Percentiles rank a stretch among this genome's conserved stretches.
phyloP scores from a whole-genome alignment of 2,797 vertebrate species.

The Clarias laeviceps region DNA sequence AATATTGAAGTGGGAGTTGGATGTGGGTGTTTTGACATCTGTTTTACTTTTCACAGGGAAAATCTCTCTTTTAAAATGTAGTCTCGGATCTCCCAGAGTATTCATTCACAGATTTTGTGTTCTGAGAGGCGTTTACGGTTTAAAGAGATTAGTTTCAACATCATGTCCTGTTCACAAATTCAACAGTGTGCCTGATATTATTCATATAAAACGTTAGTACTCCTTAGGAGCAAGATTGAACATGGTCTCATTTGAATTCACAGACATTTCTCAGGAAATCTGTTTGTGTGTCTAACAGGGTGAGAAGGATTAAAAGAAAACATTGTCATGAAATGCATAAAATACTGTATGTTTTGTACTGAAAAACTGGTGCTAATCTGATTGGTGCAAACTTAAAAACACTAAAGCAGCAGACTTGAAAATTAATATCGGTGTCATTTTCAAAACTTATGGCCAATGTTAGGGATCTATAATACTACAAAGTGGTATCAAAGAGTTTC shows the following conservation, averaged over 20 bases:
- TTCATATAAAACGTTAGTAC: not conserved
- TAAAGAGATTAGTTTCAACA: not conserved
- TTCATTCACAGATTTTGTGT: not conserved
- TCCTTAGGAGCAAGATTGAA: not conserved
- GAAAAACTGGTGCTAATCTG: not conserved
- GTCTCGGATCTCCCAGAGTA: not conserved
- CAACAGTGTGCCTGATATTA: not conserved
- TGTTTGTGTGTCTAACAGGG: not conserved
- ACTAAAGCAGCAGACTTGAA: too few species aligned
- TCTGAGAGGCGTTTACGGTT: not conserved
- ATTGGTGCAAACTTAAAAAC: not conserved
- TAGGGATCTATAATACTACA: too few species aligned
- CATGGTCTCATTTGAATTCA: not conserved
- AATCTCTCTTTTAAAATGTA: not conserved
- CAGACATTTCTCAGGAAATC: not conserved
- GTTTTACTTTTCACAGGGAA: not conserved
- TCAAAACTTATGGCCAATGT: too few species aligned
- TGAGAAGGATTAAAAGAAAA: not conserved
- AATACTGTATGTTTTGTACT: not conserved
- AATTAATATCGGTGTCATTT: too few species aligned
- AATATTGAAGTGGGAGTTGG: not conserved
- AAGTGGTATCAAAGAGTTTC: too few species aligned
- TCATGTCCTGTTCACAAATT: not conserved
- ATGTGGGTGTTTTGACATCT: not conserved
- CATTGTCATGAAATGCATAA: too few species aligned